Base-by-base conservation (phyloP, 2,888 invertebrate genomes). In the Orthosia gracilis region DNA sequence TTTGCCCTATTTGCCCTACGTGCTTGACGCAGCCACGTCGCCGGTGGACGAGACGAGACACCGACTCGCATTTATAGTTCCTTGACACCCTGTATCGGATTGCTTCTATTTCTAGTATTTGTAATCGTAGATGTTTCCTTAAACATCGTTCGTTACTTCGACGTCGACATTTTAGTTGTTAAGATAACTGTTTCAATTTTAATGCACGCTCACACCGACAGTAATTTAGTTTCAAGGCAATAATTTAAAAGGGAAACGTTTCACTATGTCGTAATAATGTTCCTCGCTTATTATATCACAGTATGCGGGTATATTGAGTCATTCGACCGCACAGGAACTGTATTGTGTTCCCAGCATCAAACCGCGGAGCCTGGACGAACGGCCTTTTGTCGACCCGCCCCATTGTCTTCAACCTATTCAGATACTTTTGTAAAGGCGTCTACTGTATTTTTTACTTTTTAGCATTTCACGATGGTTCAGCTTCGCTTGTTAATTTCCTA, bases 271-370 rank as follows among this genome's bases (percentile, higher is more conserved):
- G 78, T 82, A 79, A 85, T 83, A 86, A 87, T 84, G 83, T 84
- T 78, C 83, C 80, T 77, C 59, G 78, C 71, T 76, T 83, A 84
- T 86, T 90, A 89, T 87, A 86, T 89, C 81, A 89, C 85, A 90
- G 86, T 89, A 93, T 92, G 91, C 92, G 91, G 94, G 93, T 87
- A 89, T 89, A 91, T 92, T 91, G 93, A 93, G 90, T 90, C 93
- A 94, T 90, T 92, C 92, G 94, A 93, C 94, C 94, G 93, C 93
- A 92, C 94, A 92, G 92, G 92, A 92, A 91, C 92, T 87, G 91
- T 90, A 94, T 95, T 94, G 94, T 94, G 84, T 92, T 89, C 91
- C 90, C 89, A 86, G 90, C 92, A 90, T 40, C 40, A 40, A 40
- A 89, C 92, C 90, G 89, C 91, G 91, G 87, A 91, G 92, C 90